A percentile compares a stretch with the other conserved stretches of the same genome.
phyloP scores from a whole-genome alignment of 2,113 vertebrate genomes.

The Psilopsiagon aurifrons region DNA sequence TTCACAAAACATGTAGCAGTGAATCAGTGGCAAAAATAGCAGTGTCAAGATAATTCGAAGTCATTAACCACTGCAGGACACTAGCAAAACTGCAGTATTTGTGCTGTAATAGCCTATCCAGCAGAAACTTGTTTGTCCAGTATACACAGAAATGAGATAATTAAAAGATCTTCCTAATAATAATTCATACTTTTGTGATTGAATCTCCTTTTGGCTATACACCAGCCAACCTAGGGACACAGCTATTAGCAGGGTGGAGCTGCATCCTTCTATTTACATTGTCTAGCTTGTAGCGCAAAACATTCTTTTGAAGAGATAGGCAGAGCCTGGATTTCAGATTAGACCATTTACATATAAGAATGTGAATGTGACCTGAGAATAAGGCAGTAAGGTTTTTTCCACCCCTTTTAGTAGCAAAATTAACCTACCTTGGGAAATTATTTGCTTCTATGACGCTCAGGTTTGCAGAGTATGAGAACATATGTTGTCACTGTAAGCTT shows the following conservation, averaged over 20 bases:
- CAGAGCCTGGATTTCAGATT: neutral
- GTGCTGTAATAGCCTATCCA: neutral
- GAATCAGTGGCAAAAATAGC: neutral
- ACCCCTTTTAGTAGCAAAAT: neutral
- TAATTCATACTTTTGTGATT: constrained; percentile 18
- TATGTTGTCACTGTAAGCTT: neutral
- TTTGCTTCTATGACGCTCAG: neutral
- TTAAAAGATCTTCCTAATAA: neutral
- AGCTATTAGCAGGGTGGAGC: constrained; percentile 58
- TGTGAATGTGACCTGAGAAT: neutral
- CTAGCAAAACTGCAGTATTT: neutral
- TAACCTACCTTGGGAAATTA: neutral
- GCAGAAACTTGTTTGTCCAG: neutral
- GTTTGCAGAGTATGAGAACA: neutral
- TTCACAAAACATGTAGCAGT: neutral
- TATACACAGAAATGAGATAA: neutral
- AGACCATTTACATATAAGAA: neutral
- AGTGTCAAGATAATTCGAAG: neutral
- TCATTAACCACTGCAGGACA: neutral
- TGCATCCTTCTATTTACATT: constrained; percentile 57
- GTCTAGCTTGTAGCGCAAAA: neutral
- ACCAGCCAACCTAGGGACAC: neutral
- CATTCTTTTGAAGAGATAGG: constrained; percentile 6
- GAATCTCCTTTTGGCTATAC: constrained; percentile 8
- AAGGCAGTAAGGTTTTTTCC: neutral